Evolutionary conservation across 2,797 vertebrate species (phyloP), one percentile per base, ranked within the genome.

Genomic region (Stomatorhinus walkeri): DNA sequence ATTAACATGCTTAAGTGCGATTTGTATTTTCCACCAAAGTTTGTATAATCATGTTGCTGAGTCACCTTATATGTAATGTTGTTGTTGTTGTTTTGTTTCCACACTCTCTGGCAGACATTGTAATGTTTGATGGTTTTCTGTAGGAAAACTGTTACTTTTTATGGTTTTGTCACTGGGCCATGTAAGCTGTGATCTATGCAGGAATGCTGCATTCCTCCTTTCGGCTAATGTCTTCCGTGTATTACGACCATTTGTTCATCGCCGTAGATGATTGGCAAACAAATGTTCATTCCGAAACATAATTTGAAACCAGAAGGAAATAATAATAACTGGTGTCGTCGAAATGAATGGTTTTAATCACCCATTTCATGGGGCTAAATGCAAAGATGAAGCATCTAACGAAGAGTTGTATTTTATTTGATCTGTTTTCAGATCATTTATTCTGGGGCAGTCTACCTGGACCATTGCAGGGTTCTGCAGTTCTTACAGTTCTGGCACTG

Each of bases 251-350:
- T 61, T 40, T 85, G 64, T 83, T 87, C 19, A 87, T 87, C 32
- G 7, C 40, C n/a, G 52, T 24, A 14, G 40, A 87, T 1, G 16
- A 81, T 9, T 49, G 28, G 86, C 56, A 51, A 84, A 64, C 85
- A 43, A 76, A 86, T 16, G n/a, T 81, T 64, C 8, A 8, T 43
- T n/a, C 9, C 51, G 14, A 68, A 54, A 48, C 14, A 59, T 22
- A 43, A 83, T 81, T 51, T 56, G 89, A 81, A 89, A 89, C 79
- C 83, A 79, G 76, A 84, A 87, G 68, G 32, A 81, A 56, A 22
- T 76, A 87, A 81, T 81, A 9, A 68, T 52, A 52, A 52, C 85
- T 36, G 72, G 8, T 81, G 85, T 87, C 16, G 49, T 48, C 40
- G 22, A 61, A 36, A 72, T 61, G 24, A 59, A 28, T 81, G 64